Evolutionary conservation across 2,888 invertebrate genomes (phyloP), one percentile per base, ranked within the genome.

Genomic region (Sarcophaga caerulescens): DNA sequence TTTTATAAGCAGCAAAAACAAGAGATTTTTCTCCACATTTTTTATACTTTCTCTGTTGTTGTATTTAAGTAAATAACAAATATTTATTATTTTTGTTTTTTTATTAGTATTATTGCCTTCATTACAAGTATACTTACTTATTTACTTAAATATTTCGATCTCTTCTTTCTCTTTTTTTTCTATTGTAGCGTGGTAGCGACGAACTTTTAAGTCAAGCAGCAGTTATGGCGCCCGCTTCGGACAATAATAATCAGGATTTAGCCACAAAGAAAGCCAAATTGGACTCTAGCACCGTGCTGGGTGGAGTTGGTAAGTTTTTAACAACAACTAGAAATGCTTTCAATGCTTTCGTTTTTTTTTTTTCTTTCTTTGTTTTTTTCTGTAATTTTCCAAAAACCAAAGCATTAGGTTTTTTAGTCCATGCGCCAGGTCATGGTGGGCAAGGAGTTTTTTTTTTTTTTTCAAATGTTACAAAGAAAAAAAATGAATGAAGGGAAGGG

Each of bases 161-260:
- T 52, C 14, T 52, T 74, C 35, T 73, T 60, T 45, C 57, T n/a
- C n/a, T n/a, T 78, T 21, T 75, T 78, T 62, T 73, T 73, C 86
- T 76, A 88, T 75, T 96, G 76, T 96, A 98, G 98, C 97, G 98
- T 95, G 98, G 98, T 95, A 98, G 98, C 94, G 98, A 98, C 96
- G 98, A 98, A 95, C 96, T 98, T 94, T 95, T 98, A 94, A 97
- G 98, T 94, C 97, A 98, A 95, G 97, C 97, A 94, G 97, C 97
- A 95, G 97, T 98, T 94, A 97, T 98, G 96, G 97, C 97, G 94
- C 97, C 97, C 92, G 97, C 97, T 94, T 97, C 97, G 94, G 98
- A 98, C 94, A 97, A 98, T 95, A 98, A 98, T 94, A 98, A 98
- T 94, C 96, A 96, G 93, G 96, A 96, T 94, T 95, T 96, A 91